Evolutionary conservation across 35 echinoderm and acorn worm species (phyloP).

Genomic region (Holothuria glaberrima): DNA sequence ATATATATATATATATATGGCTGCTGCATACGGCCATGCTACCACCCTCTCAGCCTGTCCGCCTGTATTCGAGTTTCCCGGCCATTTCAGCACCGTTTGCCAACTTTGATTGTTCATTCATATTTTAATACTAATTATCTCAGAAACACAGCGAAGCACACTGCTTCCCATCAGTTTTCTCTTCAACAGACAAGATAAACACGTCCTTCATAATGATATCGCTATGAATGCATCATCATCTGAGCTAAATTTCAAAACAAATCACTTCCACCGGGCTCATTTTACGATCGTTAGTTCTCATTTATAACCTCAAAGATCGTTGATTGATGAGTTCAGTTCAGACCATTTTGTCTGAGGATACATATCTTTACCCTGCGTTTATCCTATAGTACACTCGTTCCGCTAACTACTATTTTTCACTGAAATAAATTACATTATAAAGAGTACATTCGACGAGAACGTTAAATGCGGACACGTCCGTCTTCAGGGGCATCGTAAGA

Average conservation of each 20-base stretch:
- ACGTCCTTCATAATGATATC: constrained; percentile 6
- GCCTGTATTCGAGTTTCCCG: too few relatives aligned
- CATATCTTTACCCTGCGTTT: not conserved
- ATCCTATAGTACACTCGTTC: not conserved
- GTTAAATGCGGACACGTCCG: too few relatives aligned
- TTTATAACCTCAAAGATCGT: not conserved
- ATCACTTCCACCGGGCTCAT: not conserved
- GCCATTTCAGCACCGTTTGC: too few relatives aligned
- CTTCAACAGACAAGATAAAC: constrained; percentile 4
- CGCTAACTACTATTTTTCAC: not conserved
- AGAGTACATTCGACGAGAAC: too few relatives aligned
- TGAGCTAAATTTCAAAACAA: constrained; percentile 24
- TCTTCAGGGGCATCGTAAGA: too few relatives aligned
- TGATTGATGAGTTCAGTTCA: not conserved
- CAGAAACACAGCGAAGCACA: not conserved
- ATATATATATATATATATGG: too few relatives aligned
- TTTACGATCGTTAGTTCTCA: constrained; percentile 4
- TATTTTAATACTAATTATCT: too few relatives aligned
- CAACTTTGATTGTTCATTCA: too few relatives aligned
- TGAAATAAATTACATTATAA: not conserved
- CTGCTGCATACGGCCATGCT: too few relatives aligned
- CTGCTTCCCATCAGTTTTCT: not conserved
- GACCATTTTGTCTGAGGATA: not conserved
- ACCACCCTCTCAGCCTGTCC: too few relatives aligned
- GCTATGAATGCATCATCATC: constrained; percentile 16